Evolutionary conservation across 2,113 vertebrate species (phyloP).

Genomic region (Rhinolophus ferrumequinum): DNA sequence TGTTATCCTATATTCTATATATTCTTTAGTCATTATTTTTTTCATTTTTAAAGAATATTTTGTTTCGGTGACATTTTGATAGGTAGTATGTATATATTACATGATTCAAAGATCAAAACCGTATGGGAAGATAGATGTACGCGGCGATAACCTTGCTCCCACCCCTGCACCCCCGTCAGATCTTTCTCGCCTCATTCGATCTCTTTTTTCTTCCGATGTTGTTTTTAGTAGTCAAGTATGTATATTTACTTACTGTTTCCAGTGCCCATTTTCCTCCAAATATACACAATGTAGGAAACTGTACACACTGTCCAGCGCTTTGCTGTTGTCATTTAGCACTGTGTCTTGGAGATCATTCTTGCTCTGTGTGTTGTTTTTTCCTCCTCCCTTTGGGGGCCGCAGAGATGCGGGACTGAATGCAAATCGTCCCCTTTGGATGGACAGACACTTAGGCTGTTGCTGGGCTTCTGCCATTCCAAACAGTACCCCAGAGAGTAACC

Average conservation of each 20-base stretch:
- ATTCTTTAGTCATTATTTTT: constrained; percentile 9
- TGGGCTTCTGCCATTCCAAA: neutral
- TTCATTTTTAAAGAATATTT: neutral
- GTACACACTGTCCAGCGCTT: neutral
- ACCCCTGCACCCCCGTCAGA: neutral
- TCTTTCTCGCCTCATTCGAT: neutral
- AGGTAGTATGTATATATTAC: neutral
- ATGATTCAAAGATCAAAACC: neutral
- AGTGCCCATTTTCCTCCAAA: neutral
- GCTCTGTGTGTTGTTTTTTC: neutral
- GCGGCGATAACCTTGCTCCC: neutral
- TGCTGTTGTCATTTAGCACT: neutral
- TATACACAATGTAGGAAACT: neutral
- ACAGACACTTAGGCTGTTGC: neutral
- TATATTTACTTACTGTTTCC: neutral
- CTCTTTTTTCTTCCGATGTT: neutral
- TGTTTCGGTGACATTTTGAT: neutral
- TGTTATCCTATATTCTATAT: neutral
- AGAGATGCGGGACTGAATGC: neutral
- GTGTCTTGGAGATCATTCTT: neutral
- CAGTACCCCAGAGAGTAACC: neutral
- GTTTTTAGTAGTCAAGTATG: neutral
- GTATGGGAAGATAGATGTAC: neutral
- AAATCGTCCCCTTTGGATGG: neutral
- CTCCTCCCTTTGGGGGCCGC: neutral